These are phyloP conservation scores for Leptonema lineaticorne DNA, from an alignment of 1,140 invertebrate species.

Conservation along the genomic window DNA sequence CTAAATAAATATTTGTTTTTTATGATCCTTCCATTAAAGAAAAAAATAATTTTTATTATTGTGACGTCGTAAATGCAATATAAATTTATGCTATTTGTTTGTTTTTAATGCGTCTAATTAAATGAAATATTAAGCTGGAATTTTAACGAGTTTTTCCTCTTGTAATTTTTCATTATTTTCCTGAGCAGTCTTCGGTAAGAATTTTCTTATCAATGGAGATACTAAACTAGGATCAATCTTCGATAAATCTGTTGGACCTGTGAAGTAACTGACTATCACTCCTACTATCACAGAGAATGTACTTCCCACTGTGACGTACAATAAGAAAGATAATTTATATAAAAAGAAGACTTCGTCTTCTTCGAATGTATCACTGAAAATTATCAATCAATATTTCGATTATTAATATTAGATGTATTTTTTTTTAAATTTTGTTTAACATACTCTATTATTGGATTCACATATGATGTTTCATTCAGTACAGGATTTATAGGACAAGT, in stretches of 20 bases:
- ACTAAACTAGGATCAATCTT: slow-evolving; percentile 62
- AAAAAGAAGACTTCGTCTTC: slow-evolving; percentile 29
- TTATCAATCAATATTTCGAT: background rate
- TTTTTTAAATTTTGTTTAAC: background rate
- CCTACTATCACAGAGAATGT: slow-evolving; percentile 66
- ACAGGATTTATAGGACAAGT: background rate
- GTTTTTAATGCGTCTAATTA: no score
- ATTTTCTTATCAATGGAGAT: slow-evolving; percentile 50
- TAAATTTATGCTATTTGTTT: no score
- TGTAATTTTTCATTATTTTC: background rate
- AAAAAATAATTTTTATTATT: no score
- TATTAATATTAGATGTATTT: background rate
- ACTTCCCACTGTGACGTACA: slow-evolving; percentile 51
- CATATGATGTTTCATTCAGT: background rate
- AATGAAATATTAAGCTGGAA: no score
- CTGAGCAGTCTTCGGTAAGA: slow-evolving; percentile 24
- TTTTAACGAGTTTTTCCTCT: background rate
- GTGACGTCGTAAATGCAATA: no score
- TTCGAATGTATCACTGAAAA: background rate
- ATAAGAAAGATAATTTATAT: slow-evolving; percentile 32
- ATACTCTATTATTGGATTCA: background rate
- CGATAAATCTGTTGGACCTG: slow-evolving; percentile 59
- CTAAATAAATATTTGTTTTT: no score
- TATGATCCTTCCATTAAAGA: no score
- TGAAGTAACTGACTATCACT: slow-evolving; percentile 64